Evolutionary conservation across 2,888 invertebrate genomes (phyloP).

Genomic region (Dioctria linearis): DNA sequence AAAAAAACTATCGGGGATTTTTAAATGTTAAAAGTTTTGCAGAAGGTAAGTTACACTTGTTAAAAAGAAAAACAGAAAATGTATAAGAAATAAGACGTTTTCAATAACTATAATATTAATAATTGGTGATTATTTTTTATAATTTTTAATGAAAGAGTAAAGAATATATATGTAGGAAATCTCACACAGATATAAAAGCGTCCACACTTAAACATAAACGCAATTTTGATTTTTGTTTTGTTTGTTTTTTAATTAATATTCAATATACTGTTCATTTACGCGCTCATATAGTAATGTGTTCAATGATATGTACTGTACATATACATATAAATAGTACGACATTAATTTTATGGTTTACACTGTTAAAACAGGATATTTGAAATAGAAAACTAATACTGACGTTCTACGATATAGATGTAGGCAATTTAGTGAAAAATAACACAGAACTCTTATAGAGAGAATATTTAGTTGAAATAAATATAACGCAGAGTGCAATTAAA

Average conservation of each 20-base stretch:
- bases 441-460: not conserved
- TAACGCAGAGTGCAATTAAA: constrained; percentile 39
- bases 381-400: not conserved
- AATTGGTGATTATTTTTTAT: constrained; percentile 30
- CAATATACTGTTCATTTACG: not conserved
- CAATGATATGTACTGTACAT: not conserved
- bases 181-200: too few species aligned
- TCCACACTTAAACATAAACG: not conserved
- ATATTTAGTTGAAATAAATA: not conserved
- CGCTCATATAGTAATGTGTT: not conserved
- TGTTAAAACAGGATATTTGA: not conserved
- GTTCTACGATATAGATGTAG: constrained; percentile 13
- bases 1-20: constrained; percentile 23
- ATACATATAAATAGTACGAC: not conserved
- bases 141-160: constrained; percentile 5
- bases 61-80: not conserved
- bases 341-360: not conserved
- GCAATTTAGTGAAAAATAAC: not conserved
- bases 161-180: too few species aligned
- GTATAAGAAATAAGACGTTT: constrained; percentile 14
- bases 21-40: constrained; percentile 42
- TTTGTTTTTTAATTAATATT: not conserved
- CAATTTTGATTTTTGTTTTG: not conserved
- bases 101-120: not conserved
- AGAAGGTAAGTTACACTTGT: not conserved